Conservation (phyloP, 2,797 vertebrate genomes). For the Champsocephalus gunnari region DNA sequence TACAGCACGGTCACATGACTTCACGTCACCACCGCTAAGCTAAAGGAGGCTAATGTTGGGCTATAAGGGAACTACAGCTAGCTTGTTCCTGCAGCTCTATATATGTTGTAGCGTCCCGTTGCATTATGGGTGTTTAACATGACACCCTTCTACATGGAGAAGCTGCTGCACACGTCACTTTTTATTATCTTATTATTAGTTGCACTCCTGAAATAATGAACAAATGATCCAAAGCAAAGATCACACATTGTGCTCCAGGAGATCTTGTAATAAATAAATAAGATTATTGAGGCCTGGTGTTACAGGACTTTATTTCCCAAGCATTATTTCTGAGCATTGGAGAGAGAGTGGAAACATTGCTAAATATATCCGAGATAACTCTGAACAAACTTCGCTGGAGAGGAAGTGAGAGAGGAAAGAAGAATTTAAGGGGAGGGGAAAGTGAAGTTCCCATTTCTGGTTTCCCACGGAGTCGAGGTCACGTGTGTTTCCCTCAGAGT, state of each 20-base stretch:
- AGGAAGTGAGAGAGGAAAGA: conserved; percentile 71
- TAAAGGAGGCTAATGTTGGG: too few relatives aligned
- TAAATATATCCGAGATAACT: conserved; percentile 55
- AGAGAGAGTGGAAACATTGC: not conserved
- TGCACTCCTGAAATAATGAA: not conserved
- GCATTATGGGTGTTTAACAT: too few relatives aligned
- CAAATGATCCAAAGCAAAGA: not conserved
- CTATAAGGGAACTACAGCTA: not conserved
- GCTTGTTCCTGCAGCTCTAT: not conserved
- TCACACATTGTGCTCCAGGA: not conserved
- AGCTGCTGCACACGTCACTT: conserved; percentile 2
- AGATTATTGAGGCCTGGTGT: too few relatives aligned
- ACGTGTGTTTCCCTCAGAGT: conserved; percentile 56
- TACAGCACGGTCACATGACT: too few relatives aligned
- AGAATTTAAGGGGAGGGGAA: conserved; percentile 52
- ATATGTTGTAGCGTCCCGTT: too few relatives aligned
- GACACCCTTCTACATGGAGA: conserved; percentile 7
- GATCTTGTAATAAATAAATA: not conserved
- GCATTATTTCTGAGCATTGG: conserved; percentile 2
- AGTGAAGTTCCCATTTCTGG: conserved; percentile 66
- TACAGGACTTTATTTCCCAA: too few relatives aligned
- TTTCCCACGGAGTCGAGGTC: conserved; percentile 80
- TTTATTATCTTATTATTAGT: not conserved
- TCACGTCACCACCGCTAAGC: too few relatives aligned
- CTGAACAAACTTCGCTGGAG: conserved; percentile 45